phyloP scores from a whole-genome alignment of 2,888 invertebrate species.

The Caenorhabditis sp. region DNA sequence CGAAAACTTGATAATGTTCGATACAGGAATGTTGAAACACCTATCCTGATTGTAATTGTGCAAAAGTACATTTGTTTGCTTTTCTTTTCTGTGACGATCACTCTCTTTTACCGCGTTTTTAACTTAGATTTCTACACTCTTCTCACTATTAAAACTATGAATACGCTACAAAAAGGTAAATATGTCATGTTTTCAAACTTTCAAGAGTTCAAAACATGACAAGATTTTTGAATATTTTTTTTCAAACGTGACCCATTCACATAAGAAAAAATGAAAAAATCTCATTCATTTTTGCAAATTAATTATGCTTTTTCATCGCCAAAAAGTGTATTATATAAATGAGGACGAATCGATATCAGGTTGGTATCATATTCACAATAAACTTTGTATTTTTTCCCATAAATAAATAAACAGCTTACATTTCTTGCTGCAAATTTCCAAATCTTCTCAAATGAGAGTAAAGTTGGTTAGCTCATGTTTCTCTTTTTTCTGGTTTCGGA shows the following conservation, averaged over 20 bases:
- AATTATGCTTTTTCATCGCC: neutral
- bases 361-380: neutral
- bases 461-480: neutral
- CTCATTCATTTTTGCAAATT: neutral
- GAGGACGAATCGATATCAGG: neutral
- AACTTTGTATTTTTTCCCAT: neutral
- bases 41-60: no score
- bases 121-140: no score
- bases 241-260: neutral
- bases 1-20: no score
- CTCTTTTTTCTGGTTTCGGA: neutral
- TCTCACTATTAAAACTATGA: no score
- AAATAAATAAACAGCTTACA: neutral
- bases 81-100: no score
- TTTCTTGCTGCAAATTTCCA: neutral
- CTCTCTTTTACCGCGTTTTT: no score
- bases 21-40: no score
- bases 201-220: no score
- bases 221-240: no score
- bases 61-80: no score
- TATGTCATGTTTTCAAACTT: neutral
- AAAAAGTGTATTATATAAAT: slow-evolving; percentile 1
- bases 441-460: neutral
- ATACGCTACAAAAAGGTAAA: no score
- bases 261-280: neutral